Conservation (phyloP, 1,140 invertebrate genomes). For the Drosophila saltans region DNA sequence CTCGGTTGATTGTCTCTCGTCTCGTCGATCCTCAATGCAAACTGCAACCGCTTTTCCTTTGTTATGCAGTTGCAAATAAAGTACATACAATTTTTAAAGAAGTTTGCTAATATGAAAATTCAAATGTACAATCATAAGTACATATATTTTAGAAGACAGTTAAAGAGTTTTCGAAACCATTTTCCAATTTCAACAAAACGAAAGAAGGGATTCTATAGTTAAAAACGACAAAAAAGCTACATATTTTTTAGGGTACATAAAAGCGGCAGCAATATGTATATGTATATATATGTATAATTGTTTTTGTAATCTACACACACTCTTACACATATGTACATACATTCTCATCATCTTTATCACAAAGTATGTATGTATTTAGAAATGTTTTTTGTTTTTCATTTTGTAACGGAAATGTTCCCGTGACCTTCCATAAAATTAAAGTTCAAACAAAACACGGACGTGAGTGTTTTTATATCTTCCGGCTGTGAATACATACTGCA, state of each 20-base stretch:
- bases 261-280: neutral
- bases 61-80: constrained; percentile 20
- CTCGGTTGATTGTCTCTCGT: constrained; percentile 38
- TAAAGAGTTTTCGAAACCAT: too few relatives aligned
- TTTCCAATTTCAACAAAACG: too few relatives aligned
- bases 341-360: constrained; percentile 8
- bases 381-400: constrained; percentile 20
- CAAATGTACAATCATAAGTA: too few relatives aligned
- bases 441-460: constrained; percentile 34
- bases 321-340: neutral
- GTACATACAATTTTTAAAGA: neutral
- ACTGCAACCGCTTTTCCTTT: constrained; percentile 51
- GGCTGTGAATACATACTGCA: constrained; percentile 6
- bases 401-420: constrained; percentile 53
- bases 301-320: constrained; percentile 24
- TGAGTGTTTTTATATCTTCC: constrained; percentile 27
- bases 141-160: too few relatives aligned
- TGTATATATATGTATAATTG: too few relatives aligned
- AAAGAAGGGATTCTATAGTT: too few relatives aligned
- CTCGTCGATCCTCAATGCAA: constrained; percentile 37
- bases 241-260: neutral
- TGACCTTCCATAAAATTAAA: constrained; percentile 58
- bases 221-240: too few relatives aligned
- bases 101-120: too few relatives aligned
- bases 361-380: constrained; percentile 22